Evolutionary conservation across 2,113 vertebrate species (phyloP), one percentile per base, ranked within the genome.

Genomic region (Sander vitreus): DNA sequence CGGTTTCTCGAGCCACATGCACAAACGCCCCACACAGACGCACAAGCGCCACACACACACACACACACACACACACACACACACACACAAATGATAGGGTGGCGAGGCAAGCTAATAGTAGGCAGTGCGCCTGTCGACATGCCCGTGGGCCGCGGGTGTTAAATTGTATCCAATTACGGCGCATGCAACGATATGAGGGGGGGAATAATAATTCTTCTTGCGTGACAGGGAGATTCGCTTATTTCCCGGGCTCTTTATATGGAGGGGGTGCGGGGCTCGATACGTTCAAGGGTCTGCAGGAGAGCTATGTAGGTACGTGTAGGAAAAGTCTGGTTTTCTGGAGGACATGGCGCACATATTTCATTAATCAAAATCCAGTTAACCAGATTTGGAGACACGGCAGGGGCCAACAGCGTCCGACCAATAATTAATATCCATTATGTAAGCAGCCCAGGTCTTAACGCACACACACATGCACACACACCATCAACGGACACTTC

Each of bases 91-190:
- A 91, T 92, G 92, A 93, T 92, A 92, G 85, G 88, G 84, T 84
- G 87, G 89, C 84, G 88, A 91, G 91, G 91, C 84, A 85, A 83
- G 92, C 90, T 94, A 90, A 93, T 93, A 91, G 93, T 83, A 91
- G 93, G 87, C 93, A 90, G 90, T 19, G 88, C 80, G 93, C 88
- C 87, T 88, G 89, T 88, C 89, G 89, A 93, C 91, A 85, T 93
- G 93, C 92, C 94, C 90, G 92, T 91, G 92, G 93, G 94, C 93
- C 89, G 89, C 89, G 83, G 91, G 92, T 94, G 94, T 95, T 95
- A 95, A 95, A 95, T 94, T 93, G 94, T 94, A 93, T 95, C 94
- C 93, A 95, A 95, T 95, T 95, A 95, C 89, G 86, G 90, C 88
- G 83, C 89, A 89, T 85, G 93, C 84, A 81, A 93, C 85, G 88